Evolutionary conservation across 35 echinoderm and acorn worm species (phyloP), one percentile per base, ranked within the genome.

Genomic region (Amphiura filiformis): DNA sequence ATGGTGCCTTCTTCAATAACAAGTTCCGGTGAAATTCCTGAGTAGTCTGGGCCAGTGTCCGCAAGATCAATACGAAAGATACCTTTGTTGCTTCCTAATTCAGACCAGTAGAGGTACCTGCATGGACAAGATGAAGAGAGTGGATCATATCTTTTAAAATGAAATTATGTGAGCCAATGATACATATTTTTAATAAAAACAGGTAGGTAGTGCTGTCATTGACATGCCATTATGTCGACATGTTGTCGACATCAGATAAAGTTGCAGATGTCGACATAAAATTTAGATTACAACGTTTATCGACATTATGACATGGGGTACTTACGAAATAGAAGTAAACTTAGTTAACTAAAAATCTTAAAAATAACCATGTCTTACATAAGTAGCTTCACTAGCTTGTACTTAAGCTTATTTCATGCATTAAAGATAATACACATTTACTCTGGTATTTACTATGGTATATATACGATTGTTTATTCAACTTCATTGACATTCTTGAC

Each of bases 31-130:
- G 32, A 39, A 20, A n/a, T 37, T 31, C 7, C 35, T 37, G 39
- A 26, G 81, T n/a, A 34, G 1, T 33, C 64, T 9, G 42, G 0
- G 31, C 39, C 75, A 4, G 87, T 41, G 39, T 94, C 42, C 36
- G 83, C 76, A n/a, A 94, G 40, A 42, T 94, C 92, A 57, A 93
- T 33, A 31, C 95, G 88, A 33, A 81, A 91, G 81, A 97, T 88
- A 3, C 95, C 95, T 28, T 76, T 36, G 20, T 40, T n/a, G 18
- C 11, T 4, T 32, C 82, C 81, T 42, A 38, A 0, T 56, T 91
- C 78, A 78, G 88, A 87, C 95, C 95, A 97, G 65, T 89, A 97
- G 0, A 97, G 65, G 81, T 88, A 97, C n/a, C 94, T 97, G 80
- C 20, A 77, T 23, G 88, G 23, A 89, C 0, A 75, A 56, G 49